phyloP scores from a whole-genome alignment of 2,797 vertebrate genomes.

The Yasuhikotakia modesta region DNA sequence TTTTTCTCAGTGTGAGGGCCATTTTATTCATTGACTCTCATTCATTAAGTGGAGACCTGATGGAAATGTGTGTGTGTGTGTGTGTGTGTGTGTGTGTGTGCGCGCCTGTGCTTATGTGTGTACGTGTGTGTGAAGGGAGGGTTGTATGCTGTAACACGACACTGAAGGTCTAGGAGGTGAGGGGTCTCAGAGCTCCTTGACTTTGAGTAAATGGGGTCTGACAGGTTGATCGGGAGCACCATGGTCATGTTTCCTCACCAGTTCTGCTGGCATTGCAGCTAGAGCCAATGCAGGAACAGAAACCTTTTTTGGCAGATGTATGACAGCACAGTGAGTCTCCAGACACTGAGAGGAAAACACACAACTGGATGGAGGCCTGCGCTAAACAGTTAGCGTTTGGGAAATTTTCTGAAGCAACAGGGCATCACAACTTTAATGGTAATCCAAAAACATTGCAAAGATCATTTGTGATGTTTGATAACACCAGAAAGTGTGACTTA shows the following conservation, averaged over 20 bases:
- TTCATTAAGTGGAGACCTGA: slow-evolving; percentile 56
- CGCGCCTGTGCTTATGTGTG: not conserved
- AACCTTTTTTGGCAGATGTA: slow-evolving; percentile 41
- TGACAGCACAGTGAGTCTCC: slow-evolving; percentile 30
- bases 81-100: slow-evolving; percentile 26
- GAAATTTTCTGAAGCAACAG: not conserved
- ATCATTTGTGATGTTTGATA: slow-evolving; percentile 27
- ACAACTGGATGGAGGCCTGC: not conserved
- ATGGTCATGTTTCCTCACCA: slow-evolving; percentile 61
- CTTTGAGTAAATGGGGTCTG: slow-evolving; percentile 60
- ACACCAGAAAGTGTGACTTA: not conserved
- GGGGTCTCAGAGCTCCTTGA: slow-evolving; percentile 54
- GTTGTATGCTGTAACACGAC: slow-evolving; percentile 54
- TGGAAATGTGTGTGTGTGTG: slow-evolving; percentile 22
- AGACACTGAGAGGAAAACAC: slow-evolving; percentile 7
- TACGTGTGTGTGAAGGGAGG: too few relatives aligned
- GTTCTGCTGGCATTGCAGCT: slow-evolving; percentile 33
- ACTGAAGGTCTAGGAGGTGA: slow-evolving; percentile 56
- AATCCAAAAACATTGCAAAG: slow-evolving; percentile 13
- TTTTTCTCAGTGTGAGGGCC: slow-evolving; percentile 3
- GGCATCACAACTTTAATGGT: slow-evolving; percentile 1
- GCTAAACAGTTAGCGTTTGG: not conserved
- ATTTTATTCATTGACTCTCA: slow-evolving; percentile 37
- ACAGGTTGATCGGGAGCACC: slow-evolving; percentile 54
- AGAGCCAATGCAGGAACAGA: slow-evolving; percentile 42